A percentile compares a stretch with the other conserved stretches of the same genome.
Conservation (phyloP, 2,888 invertebrate genomes). For the Scrobipalpa atriplicella region DNA sequence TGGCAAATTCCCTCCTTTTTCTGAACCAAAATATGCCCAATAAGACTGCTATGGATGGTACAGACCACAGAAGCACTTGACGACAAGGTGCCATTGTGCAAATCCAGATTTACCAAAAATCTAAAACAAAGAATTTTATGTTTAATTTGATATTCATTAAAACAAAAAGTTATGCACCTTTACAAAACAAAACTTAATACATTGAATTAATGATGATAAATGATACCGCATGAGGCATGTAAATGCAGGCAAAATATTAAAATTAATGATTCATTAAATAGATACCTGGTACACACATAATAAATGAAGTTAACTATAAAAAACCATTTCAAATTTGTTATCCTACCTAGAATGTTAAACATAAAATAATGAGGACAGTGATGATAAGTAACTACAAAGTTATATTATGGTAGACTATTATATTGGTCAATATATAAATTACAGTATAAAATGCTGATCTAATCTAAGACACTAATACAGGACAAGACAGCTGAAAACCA, state of each 20-base stretch:
- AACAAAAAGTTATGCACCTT: not conserved
- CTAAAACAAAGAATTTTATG: slow-evolving; percentile 66
- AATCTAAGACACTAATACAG: not conserved
- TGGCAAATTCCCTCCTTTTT: slow-evolving; percentile 88
- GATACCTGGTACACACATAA: too few relatives aligned
- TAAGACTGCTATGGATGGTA: slow-evolving; percentile 90
- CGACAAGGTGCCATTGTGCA: slow-evolving; percentile 89
- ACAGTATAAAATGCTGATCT: not conserved
- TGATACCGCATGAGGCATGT: not conserved
- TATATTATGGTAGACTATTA: not conserved
- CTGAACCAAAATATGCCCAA: slow-evolving; percentile 92
- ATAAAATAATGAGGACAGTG: not conserved
- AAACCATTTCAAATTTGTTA: too few relatives aligned
- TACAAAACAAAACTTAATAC: not conserved
- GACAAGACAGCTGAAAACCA: slow-evolving; percentile 1
- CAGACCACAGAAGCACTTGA: slow-evolving; percentile 89
- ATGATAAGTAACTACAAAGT: not conserved
- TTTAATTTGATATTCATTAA: slow-evolving; percentile 30
- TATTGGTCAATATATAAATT: not conserved
- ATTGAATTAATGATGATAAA: not conserved
- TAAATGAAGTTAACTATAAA: too few relatives aligned
- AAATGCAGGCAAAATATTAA: not conserved
- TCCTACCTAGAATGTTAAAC: not conserved
- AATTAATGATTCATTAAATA: too few relatives aligned
- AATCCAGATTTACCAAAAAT: slow-evolving; percentile 86